Percentiles rank a stretch among this genome's conserved stretches.
These are phyloP conservation scores for Pelosia muscerda DNA, from an alignment of 2,888 invertebrate genomes.

Conservation along the genomic window DNA sequence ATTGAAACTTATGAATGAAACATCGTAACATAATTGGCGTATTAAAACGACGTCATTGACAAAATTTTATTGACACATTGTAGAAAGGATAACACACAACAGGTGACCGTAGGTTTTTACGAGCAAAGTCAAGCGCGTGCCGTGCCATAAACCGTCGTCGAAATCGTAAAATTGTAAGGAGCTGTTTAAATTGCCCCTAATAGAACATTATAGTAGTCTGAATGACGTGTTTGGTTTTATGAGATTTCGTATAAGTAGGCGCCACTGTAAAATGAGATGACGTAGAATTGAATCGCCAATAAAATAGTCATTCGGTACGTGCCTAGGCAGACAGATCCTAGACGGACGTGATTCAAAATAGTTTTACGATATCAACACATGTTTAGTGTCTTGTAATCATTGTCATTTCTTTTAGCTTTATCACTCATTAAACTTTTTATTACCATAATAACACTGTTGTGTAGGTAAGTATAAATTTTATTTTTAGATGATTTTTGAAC, in stretches of 20 bases:
- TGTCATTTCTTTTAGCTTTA: slow-evolving; percentile 42
- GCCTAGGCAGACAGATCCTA: slow-evolving; percentile 56
- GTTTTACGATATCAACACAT: slow-evolving; percentile 46
- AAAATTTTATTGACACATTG: slow-evolving; percentile 78
- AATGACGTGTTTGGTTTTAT: slow-evolving; percentile 78
- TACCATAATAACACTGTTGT: slow-evolving; percentile 25
- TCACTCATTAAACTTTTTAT: slow-evolving; percentile 46
- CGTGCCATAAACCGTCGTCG: slow-evolving; percentile 71
- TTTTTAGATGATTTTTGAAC: not conserved
- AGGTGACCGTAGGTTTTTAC: slow-evolving; percentile 84
- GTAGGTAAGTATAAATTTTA: not conserved
- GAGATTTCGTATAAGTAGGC: slow-evolving; percentile 70
- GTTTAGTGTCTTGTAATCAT: slow-evolving; percentile 39
- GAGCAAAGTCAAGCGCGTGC: slow-evolving; percentile 74
- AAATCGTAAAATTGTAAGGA: slow-evolving; percentile 79
- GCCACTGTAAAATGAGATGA: slow-evolving; percentile 65
- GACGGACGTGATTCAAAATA: slow-evolving; percentile 51
- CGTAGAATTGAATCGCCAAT: slow-evolving; percentile 54
- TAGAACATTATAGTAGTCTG: slow-evolving; percentile 76
- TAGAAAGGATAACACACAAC: slow-evolving; percentile 74
- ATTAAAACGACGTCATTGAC: slow-evolving; percentile 80
- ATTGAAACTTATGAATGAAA: slow-evolving; percentile 71
- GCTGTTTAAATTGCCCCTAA: slow-evolving; percentile 76
- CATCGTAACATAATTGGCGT: slow-evolving; percentile 75
- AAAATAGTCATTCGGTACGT: slow-evolving; percentile 56